A percentile compares a stretch with the other conserved stretches of the same genome.
Evolutionary conservation across 2,888 invertebrate genomes (phyloP).

Genomic region (Drosophila acutilabella): DNA sequence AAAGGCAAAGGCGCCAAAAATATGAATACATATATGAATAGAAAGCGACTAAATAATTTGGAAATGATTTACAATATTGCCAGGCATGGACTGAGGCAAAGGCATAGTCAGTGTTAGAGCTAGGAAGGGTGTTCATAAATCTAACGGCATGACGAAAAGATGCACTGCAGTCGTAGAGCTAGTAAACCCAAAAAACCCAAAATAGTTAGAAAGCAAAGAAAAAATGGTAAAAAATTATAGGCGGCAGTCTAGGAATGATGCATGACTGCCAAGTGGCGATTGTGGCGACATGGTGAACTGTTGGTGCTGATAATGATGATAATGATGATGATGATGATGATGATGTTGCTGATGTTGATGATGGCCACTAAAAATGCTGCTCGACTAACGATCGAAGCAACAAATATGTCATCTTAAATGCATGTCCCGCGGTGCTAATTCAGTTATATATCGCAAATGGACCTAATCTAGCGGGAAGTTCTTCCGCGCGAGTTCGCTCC

Average conservation of each 20-base stretch:
- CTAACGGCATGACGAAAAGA: conserved; percentile 80
- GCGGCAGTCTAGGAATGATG: conserved; percentile 61
- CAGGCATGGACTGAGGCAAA: conserved; percentile 18
- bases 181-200: conserved; percentile 13
- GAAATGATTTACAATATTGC: conserved; percentile 81
- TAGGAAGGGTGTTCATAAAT: conserved; percentile 64
- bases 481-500: conserved; percentile 24
- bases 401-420: conserved; percentile 53
- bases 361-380: conserved; percentile 5
- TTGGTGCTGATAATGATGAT: not conserved
- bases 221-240: conserved; percentile 33
- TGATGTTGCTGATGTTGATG: not conserved
- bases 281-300: conserved; percentile 11
- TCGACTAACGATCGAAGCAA: conserved; percentile 1
- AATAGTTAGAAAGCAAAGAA: not conserved
- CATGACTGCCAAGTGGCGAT: conserved; percentile 55
- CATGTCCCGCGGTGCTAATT: conserved; percentile 71
- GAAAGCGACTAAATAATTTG: conserved; percentile 79
- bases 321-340: not conserved
- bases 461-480: conserved; percentile 68
- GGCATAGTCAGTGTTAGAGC: conserved; percentile 1
- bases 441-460: conserved; percentile 71
- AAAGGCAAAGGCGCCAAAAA: conserved; percentile 72
- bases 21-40: conserved; percentile 71
- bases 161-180: conserved; percentile 64